Conservation (phyloP, 1,140 invertebrate genomes). For the Cotesia vestalis region DNA sequence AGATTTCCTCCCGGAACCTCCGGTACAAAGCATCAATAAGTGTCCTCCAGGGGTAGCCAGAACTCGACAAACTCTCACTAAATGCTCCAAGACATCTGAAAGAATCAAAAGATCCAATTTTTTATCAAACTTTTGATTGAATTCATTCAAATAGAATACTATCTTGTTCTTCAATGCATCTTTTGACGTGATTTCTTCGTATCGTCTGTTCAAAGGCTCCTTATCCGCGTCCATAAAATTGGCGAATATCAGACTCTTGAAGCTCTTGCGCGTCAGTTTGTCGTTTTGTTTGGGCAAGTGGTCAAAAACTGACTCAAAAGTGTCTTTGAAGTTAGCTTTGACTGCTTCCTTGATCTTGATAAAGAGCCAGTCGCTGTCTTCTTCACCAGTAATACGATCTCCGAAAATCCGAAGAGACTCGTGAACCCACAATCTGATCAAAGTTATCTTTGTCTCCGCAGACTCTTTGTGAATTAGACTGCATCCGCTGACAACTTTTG, state of each 20-base stretch:
- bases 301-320: constrained; percentile 62
- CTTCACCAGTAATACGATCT: constrained; percentile 71
- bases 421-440: constrained; percentile 74
- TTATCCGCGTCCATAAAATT: constrained; percentile 69
- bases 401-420: constrained; percentile 76
- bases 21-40: constrained; percentile 69
- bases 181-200: constrained; percentile 71
- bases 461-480: constrained; percentile 73
- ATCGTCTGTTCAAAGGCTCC: constrained; percentile 66
- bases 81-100: constrained; percentile 71
- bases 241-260: constrained; percentile 72
- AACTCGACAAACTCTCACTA: constrained; percentile 72
- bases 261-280: constrained; percentile 68
- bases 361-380: constrained; percentile 71
- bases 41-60: constrained; percentile 68
- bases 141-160: constrained; percentile 69
- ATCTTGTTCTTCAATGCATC: constrained; percentile 69
- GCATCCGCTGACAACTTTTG: constrained; percentile 72
- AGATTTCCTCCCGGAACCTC: constrained; percentile 73
- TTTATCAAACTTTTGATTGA: constrained; percentile 67
- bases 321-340: constrained; percentile 69
- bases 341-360: constrained; percentile 62
- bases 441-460: constrained; percentile 65
- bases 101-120: constrained; percentile 75
- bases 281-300: constrained; percentile 56